Conservation (phyloP, 2,888 invertebrate genomes). For the Diadromus collaris region DNA sequence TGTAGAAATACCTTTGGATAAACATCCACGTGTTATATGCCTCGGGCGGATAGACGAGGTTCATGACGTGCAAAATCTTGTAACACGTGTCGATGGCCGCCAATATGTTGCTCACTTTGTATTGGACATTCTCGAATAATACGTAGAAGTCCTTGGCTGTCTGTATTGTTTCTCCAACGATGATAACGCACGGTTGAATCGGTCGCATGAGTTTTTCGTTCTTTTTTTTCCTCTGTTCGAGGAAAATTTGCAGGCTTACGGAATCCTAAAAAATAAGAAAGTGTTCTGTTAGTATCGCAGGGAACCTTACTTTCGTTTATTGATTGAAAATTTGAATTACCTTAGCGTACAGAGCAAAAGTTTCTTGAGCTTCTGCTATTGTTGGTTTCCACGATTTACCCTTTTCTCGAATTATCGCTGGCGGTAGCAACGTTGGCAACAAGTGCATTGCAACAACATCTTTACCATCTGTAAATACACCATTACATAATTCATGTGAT, state of each 20-base stretch:
- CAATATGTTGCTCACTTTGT: constrained; percentile 33
- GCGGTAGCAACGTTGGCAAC: constrained; percentile 41
- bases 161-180: constrained; percentile 37
- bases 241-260: constrained; percentile 29
- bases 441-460: constrained; percentile 22
- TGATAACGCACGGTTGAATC: constrained; percentile 39
- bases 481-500: background rate
- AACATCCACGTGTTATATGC: constrained; percentile 42
- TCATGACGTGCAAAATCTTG: constrained; percentile 38
- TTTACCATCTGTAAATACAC: background rate
- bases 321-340: constrained; percentile 6
- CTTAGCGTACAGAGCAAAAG: constrained; percentile 36
- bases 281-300: background rate
- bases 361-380: constrained; percentile 33
- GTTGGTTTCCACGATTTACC: constrained; percentile 43
- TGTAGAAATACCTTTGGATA: constrained; percentile 43
- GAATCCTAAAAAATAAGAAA: constrained; percentile 24
- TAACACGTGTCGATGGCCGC: constrained; percentile 42
- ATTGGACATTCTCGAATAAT: constrained; percentile 21
- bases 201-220: constrained; percentile 28
- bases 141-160: constrained; percentile 35
- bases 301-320: constrained; percentile 5
- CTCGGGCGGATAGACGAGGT: constrained; percentile 43
- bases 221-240: constrained; percentile 38
- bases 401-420: constrained; percentile 32